Base-by-base conservation (phyloP, 2,888 invertebrate species). In the Pinctada fucata region DNA sequence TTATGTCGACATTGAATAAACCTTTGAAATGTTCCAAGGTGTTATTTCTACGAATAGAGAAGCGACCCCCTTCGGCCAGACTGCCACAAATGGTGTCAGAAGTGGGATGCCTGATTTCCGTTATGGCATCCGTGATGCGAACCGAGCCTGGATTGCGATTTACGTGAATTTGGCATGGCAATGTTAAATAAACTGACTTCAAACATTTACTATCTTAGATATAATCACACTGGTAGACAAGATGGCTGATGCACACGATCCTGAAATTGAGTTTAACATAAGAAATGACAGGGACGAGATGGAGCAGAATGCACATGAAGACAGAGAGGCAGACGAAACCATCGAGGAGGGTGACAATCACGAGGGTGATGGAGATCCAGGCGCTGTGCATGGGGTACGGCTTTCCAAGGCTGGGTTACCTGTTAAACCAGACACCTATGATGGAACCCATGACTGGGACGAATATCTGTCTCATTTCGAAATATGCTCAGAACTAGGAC, bases 401-500 rank as follows among this genome's bases (percentile, higher is more conserved):
- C 10, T 52, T 52, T 52, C 58, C 5, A 52, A 52, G 10, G 10
- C 58, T 8, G 10, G 58, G 6, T 52, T 52, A 52, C 58, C 58
- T 52, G 10, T 52, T 5, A 52, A 52, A 52, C 58, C 58, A 8
- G 58, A 52, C 10, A 52, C 58, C 58, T 52, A 52, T 52, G 58
- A 52, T 52, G 58, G 58, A 52, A 52, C 58, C 58, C 5, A 10
- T 52, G 58, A 52, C 58, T 52, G 58, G 58, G 58, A 52, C 10
- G 58, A 52, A 10, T 52, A 52, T 10, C 58, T 52, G 5, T 8
- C 58, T 51, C 73, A 76, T 45, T 80, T 77, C 65, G 64, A 74
- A 10, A 58, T 77, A n/a, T 73, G 72, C 31, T 49, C 80, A 5
- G 76, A 77, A 31, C 64, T 80, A 5, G 66, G 74, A 47, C 51